phyloP scores from a whole-genome alignment of 2,797 vertebrate genomes.

The Capromys pilorides region DNA sequence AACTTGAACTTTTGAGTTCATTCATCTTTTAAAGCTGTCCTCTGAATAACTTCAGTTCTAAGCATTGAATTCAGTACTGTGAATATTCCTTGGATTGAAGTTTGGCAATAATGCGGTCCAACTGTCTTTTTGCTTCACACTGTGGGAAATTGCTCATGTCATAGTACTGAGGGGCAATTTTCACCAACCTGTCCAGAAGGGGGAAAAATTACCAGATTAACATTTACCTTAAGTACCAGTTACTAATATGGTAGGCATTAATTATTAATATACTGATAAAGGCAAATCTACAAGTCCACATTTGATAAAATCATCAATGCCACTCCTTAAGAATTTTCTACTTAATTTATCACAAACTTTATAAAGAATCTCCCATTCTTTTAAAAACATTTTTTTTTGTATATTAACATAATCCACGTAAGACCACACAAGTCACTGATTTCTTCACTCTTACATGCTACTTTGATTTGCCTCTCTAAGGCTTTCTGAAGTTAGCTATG shows the following conservation, averaged over 20 bases:
- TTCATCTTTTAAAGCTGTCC: conserved; percentile 88
- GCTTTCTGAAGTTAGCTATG: conserved; percentile 1
- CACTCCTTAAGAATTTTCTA: conserved; percentile 24
- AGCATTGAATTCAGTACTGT: conserved; percentile 91
- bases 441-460: background rate
- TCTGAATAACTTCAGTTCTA: conserved; percentile 87
- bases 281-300: conserved; percentile 29
- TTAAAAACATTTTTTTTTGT: background rate
- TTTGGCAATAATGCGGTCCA: conserved; percentile 97
- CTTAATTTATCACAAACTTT: background rate
- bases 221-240: conserved; percentile 42
- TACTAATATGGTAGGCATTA: conserved; percentile 24
- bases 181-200: conserved; percentile 93
- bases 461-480: background rate
- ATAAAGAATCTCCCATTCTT: background rate
- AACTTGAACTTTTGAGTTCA: conserved; percentile 88
- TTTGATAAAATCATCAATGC: conserved; percentile 10
- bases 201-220: conserved; percentile 71
- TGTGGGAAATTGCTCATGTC: conserved; percentile 99
- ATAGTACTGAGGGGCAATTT: conserved; percentile 97
- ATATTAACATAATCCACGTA: background rate
- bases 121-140: conserved; percentile 97
- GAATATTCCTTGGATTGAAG: conserved; percentile 97
- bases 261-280: conserved; percentile 19
- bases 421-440: background rate